Conservation (phyloP, 2,888 invertebrate genomes). For the Drosophila eohydei region DNA sequence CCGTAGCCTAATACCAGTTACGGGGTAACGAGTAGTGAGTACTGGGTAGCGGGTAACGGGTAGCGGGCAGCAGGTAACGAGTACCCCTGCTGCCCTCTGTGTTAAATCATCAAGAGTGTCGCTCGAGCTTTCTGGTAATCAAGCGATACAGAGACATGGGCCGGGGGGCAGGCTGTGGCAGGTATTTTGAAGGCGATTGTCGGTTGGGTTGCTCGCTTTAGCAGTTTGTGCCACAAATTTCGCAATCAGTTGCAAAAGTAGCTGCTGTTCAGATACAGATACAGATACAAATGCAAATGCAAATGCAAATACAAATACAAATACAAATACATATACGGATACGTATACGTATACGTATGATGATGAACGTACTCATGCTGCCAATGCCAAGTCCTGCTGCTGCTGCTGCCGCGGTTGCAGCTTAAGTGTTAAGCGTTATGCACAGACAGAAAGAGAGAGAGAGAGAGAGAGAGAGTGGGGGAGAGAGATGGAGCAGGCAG, state of each 20-base stretch:
- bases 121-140: constrained; percentile 52
- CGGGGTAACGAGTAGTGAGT: neutral
- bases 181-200: constrained; percentile 20
- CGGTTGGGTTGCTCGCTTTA: constrained; percentile 13
- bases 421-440: constrained; percentile 84
- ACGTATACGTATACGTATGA: constrained; percentile 18
- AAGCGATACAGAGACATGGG: constrained; percentile 24
- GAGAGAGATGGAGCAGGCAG: constrained; percentile 12
- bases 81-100: constrained; percentile 13
- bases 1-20: constrained; percentile 11
- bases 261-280: constrained; percentile 22
- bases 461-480: neutral
- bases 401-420: constrained; percentile 56
- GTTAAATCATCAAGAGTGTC: constrained; percentile 48
- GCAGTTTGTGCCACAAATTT: constrained; percentile 46
- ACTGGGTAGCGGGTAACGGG: neutral
- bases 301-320: constrained; percentile 14
- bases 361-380: constrained; percentile 42
- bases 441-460: constrained; percentile 44
- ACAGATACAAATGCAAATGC: constrained; percentile 16
- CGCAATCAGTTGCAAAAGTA: constrained; percentile 59
- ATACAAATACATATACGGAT: constrained; percentile 11
- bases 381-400: constrained; percentile 33
- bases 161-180: neutral
- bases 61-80: neutral